Percentiles rank a stretch among this genome's conserved stretches.
These are phyloP conservation scores for Bombus difficillimus DNA, from an alignment of 1,140 invertebrate species.

Conservation along the genomic window DNA sequence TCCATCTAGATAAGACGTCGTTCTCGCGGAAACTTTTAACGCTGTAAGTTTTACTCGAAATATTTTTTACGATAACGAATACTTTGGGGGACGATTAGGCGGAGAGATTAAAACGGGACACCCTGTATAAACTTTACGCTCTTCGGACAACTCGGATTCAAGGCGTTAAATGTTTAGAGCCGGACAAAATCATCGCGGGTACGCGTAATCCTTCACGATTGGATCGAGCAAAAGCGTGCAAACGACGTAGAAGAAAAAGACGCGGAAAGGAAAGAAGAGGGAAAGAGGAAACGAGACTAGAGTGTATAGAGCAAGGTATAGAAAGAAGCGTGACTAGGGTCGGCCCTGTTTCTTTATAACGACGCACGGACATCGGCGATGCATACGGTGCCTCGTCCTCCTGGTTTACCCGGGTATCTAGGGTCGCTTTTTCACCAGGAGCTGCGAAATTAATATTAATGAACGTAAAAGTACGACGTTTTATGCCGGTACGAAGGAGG, in stretches of 20 bases:
- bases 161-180: too few relatives aligned
- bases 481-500: neutral
- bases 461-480: slow-evolving; percentile 44
- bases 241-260: neutral
- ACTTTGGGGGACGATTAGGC: too few relatives aligned
- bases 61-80: too few relatives aligned
- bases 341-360: slow-evolving; percentile 42
- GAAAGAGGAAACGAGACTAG: neutral
- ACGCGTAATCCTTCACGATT: neutral
- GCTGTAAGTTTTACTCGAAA: too few relatives aligned
- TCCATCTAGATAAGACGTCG: too few relatives aligned
- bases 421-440: slow-evolving; percentile 45
- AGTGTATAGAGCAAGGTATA: neutral
- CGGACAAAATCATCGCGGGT: too few relatives aligned
- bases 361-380: slow-evolving; percentile 42
- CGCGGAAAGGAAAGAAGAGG: too few relatives aligned
- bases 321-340: slow-evolving; percentile 21
- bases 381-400: slow-evolving; percentile 18
- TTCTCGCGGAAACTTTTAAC: too few relatives aligned
- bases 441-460: slow-evolving; percentile 56
- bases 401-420: slow-evolving; percentile 34
- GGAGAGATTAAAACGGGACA: too few relatives aligned
- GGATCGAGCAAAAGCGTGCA: neutral
- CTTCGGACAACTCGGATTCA: too few relatives aligned
- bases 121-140: too few relatives aligned